phyloP scores from a whole-genome alignment of 2,888 invertebrate species.

The Eugnorisma glareosa region DNA sequence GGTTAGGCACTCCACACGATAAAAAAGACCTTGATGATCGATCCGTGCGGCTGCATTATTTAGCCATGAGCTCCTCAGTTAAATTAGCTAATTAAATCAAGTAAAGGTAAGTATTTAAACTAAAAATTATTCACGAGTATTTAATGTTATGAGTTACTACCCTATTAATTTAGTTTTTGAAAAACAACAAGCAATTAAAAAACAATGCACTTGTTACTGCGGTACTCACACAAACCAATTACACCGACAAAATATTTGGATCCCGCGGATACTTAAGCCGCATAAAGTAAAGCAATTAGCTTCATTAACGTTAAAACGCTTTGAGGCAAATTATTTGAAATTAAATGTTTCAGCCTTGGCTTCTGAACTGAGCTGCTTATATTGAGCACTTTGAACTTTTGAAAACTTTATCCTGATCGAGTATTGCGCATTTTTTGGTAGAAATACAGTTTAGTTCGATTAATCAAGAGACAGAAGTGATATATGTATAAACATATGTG shows the following conservation, averaged over 20 bases:
- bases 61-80: neutral
- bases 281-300: conserved; percentile 36
- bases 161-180: conserved; percentile 13
- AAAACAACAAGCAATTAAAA: conserved; percentile 31
- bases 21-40: neutral
- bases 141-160: neutral
- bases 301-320: conserved; percentile 32
- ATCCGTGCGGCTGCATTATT: neutral
- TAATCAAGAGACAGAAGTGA: neutral
- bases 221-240: conserved; percentile 40
- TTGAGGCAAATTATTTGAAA: conserved; percentile 18
- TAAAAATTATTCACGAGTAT: neutral
- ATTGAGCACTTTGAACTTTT: neutral
- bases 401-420: neutral
- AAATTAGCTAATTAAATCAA: neutral
- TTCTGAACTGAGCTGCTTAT: conserved; percentile 1
- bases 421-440: neutral
- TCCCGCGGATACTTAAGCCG: conserved; percentile 28
- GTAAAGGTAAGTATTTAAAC: neutral
- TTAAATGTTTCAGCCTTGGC: conserved; percentile 14
- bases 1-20: too few species aligned
- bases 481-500: neutral
- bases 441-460: neutral
- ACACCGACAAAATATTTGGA: conserved; percentile 31
- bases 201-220: conserved; percentile 21